phyloP scores from a whole-genome alignment of 2,797 vertebrate species.

The Periparus ater region DNA sequence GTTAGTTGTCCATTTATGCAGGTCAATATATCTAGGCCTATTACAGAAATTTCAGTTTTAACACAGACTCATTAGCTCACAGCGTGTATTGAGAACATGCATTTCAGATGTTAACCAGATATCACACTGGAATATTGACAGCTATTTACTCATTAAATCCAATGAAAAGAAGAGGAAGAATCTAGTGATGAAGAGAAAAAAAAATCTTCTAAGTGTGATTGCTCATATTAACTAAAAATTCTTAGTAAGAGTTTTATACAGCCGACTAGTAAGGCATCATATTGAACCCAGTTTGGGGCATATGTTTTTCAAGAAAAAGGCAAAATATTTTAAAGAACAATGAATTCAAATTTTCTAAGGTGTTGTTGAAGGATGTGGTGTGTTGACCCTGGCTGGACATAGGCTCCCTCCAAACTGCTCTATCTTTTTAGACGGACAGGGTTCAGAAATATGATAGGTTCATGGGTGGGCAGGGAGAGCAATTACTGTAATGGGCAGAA shows the following conservation, averaged over 20 bases:
- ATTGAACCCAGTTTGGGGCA: neutral
- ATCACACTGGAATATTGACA: neutral
- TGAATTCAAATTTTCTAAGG: neutral
- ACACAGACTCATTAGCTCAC: neutral
- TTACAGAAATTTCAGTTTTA: neutral
- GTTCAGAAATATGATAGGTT: rapidly evolving
- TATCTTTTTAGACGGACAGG: neutral
- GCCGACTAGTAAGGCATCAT: neutral
- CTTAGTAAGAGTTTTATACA: neutral
- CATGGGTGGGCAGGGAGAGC: neutral
- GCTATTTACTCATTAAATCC: neutral
- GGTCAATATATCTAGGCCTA: neutral
- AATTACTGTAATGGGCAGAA: neutral
- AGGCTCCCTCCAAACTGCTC: neutral
- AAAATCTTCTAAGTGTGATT: neutral
- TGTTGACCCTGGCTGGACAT: neutral
- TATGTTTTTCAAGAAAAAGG: neutral
- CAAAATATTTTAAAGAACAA: neutral
- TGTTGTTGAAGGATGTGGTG: neutral
- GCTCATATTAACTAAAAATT: neutral
- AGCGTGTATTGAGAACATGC: neutral
- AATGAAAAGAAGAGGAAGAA: neutral
- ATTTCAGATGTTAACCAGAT: neutral
- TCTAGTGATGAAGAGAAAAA: neutral
- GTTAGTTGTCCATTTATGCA: neutral